Conservation (phyloP, 2,888 invertebrate species). For the Lasioglossum zephyrum region DNA sequence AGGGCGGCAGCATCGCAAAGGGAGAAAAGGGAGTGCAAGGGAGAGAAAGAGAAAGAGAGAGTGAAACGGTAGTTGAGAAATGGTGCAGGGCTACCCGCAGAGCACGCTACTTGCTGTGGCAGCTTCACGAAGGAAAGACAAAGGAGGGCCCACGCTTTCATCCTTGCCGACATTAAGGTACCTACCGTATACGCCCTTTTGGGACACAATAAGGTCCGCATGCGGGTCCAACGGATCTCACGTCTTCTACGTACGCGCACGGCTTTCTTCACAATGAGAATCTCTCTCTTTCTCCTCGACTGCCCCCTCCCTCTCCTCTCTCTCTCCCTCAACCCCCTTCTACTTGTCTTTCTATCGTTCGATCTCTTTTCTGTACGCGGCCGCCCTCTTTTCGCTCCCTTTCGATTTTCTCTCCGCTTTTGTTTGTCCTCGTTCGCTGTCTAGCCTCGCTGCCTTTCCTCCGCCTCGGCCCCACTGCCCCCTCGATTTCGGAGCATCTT, state of each 20-base stretch:
- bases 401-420: constrained; percentile 53
- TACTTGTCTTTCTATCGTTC: constrained; percentile 50
- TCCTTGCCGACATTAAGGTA: constrained; percentile 84
- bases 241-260: constrained; percentile 77
- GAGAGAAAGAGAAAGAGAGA: constrained; percentile 45
- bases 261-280: constrained; percentile 74
- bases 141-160: constrained; percentile 79
- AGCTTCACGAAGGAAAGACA: constrained; percentile 74
- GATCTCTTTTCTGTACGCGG: constrained; percentile 48
- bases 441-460: constrained; percentile 23
- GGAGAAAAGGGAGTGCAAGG: constrained; percentile 16
- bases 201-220: constrained; percentile 83
- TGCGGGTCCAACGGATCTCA: constrained; percentile 84
- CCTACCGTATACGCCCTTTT: constrained; percentile 75
- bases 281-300: constrained; percentile 57
- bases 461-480: not conserved
- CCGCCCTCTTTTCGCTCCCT: constrained; percentile 39
- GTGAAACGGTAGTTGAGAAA: constrained; percentile 74
- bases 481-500: constrained; percentile 13
- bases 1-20: constrained; percentile 24
- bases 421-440: constrained; percentile 40
- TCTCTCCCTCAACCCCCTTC: constrained; percentile 55
- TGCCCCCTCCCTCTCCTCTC: constrained; percentile 29
- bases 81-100: constrained; percentile 81
- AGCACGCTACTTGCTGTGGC: constrained; percentile 80